phyloP scores from a whole-genome alignment of 2,113 vertebrate species.

The Lepidiolamprologus cunningtoni region DNA sequence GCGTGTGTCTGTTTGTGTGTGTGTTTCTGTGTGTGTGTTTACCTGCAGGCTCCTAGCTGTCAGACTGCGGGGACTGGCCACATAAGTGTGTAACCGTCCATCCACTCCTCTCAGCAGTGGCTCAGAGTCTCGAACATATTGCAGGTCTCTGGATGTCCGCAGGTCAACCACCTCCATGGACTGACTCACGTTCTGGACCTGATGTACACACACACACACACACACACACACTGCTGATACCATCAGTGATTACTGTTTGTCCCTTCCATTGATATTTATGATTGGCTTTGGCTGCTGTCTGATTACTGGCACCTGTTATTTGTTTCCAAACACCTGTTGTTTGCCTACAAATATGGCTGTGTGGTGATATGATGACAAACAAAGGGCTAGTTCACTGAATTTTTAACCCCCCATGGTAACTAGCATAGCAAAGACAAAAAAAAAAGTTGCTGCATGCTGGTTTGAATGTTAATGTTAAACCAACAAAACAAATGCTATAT shows the following conservation, averaged over 20 bases:
- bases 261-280: background rate
- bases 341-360: background rate
- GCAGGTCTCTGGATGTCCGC: slow-evolving; percentile 90
- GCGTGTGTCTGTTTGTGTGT: background rate
- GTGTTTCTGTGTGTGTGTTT: slow-evolving; percentile 10
- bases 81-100: slow-evolving; percentile 84
- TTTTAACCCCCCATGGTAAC: background rate
- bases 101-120: slow-evolving; percentile 86
- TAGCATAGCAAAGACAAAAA: background rate
- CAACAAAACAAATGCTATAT: background rate
- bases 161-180: slow-evolving; percentile 91
- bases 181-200: slow-evolving; percentile 96
- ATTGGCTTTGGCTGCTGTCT: background rate
- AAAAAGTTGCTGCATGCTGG: background rate
- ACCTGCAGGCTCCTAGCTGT: slow-evolving; percentile 83
- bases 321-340: slow-evolving; percentile 2
- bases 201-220: slow-evolving; percentile 14
- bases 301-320: background rate
- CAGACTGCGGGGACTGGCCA: slow-evolving; percentile 75
- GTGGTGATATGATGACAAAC: background rate
- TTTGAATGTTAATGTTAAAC: background rate
- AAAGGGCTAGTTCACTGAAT: background rate
- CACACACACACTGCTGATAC: background rate
- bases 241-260: background rate
- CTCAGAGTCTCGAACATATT: slow-evolving; percentile 91